A percentile compares a stretch with the other conserved stretches of the same genome.
phyloP scores from a whole-genome alignment of 2,113 vertebrate species.

The Pogonocichla stellata region DNA sequence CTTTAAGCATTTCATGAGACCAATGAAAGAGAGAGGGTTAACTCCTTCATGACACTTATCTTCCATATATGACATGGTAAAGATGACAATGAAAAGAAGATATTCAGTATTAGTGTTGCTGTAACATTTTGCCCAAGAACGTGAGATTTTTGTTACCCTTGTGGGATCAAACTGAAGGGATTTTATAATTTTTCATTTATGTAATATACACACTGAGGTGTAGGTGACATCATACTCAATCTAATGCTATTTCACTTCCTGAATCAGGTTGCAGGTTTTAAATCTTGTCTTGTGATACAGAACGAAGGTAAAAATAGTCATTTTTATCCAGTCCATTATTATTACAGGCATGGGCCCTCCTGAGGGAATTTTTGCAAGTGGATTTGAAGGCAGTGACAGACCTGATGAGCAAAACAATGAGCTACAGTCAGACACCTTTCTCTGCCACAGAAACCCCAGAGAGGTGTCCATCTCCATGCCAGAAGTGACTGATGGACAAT shows the following conservation, averaged over 20 bases:
- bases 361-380: not conserved
- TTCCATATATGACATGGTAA: not conserved
- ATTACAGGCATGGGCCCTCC: not conserved
- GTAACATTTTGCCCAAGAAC: not conserved
- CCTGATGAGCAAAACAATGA: slow-evolving; percentile 36
- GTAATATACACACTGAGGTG: not conserved
- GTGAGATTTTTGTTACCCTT: not conserved
- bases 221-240: not conserved
- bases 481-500: not conserved
- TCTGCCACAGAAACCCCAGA: not conserved
- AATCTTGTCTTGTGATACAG: not conserved
- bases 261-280: not conserved
- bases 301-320: not conserved
- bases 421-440: not conserved
- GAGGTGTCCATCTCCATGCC: not conserved
- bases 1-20: not conserved
- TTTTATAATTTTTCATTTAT: not conserved
- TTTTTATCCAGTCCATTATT: slow-evolving; percentile 34
- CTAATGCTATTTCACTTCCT: not conserved
- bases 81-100: not conserved
- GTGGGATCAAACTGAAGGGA: not conserved
- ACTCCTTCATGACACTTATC: not conserved
- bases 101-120: not conserved
- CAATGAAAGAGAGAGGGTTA: not conserved
- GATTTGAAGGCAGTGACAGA: slow-evolving; percentile 29